These are phyloP conservation scores for Heteronetta atricapilla DNA, from an alignment of 2,113 vertebrate species.

Conservation along the genomic window DNA sequence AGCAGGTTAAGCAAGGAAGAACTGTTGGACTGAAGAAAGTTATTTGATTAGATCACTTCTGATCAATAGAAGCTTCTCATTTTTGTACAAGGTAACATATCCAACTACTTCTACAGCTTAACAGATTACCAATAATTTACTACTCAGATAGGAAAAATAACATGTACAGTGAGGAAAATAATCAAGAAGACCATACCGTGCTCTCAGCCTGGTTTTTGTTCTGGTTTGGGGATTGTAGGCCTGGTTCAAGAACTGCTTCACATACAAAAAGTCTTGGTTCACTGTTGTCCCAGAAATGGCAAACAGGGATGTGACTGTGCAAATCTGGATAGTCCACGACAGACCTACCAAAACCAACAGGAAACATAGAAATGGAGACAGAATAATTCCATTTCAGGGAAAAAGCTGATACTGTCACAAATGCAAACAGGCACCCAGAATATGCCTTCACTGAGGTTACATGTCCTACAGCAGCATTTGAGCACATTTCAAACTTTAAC, in stretches of 20 bases:
- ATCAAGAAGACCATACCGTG: constrained; percentile 55
- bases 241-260: constrained; percentile 76
- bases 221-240: background rate
- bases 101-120: background rate
- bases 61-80: background rate
- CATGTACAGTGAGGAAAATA: background rate
- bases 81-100: background rate
- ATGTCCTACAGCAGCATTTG: background rate
- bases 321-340: constrained; percentile 72
- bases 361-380: background rate
- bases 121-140: background rate
- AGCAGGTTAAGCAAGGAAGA: background rate
- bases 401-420: background rate
- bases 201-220: background rate
- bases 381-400: background rate
- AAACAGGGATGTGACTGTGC: constrained; percentile 77
- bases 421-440: background rate
- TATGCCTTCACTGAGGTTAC: background rate
- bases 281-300: constrained; percentile 93
- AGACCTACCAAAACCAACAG: constrained; percentile 70
- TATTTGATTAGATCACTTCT: background rate
- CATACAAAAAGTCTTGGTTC: constrained; percentile 94
- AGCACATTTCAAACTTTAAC: background rate
- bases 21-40: background rate
- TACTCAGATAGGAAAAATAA: background rate